Base-by-base conservation (phyloP, 2,888 invertebrate species). In the Argyra leucocephala region DNA sequence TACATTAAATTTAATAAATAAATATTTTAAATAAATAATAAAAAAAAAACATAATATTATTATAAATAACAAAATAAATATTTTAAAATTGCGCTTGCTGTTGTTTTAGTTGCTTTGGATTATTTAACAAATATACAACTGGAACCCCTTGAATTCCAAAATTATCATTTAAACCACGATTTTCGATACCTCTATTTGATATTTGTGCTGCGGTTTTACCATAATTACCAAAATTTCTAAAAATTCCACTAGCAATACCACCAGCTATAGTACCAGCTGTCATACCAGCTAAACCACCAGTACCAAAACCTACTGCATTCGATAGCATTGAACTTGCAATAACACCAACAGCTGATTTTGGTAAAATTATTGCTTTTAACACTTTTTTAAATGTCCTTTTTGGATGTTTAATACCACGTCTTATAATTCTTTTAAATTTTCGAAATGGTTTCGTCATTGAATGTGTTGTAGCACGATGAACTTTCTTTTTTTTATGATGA, bases 241-340 rank as follows among this genome's bases (percentile, higher is more conserved):
- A 48, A 18, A 48, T 48, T 48, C 48, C 48, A 48, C 48, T 48
- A 18, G 48, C 48, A 48, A 48, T 48, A 48, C 48, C 48, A 48
- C 48, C 48, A 18, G 48, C 48, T 18, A 48, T 48, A 15, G 58
- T 22, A 23, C 22, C 15, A 59, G 59, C 59, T 18, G 58, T 3
- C 3, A 1, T 15, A 59, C 48, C 22, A 58, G 58, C 22, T 22
- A 22, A 48, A 48, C 48, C 48, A 48, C 48, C 48, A 48, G 2
- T 48, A 48, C 18, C 18, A 59, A 22, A 22, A 2, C 59, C 59
- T 23, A 15, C 15, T 23, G 22, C 22, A 58, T 58, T 58, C 10
- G 58, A 48, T 48, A 48, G 2, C 48, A 48, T 48, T 48, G 48
- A 48, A 48, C 48, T 48, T 48, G 48, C 18, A 18, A 48, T 18